Evolutionary conservation across 2,113 vertebrate genomes (phyloP), one percentile per base, ranked within the genome.

Genomic region (Pholis gunnellus): DNA sequence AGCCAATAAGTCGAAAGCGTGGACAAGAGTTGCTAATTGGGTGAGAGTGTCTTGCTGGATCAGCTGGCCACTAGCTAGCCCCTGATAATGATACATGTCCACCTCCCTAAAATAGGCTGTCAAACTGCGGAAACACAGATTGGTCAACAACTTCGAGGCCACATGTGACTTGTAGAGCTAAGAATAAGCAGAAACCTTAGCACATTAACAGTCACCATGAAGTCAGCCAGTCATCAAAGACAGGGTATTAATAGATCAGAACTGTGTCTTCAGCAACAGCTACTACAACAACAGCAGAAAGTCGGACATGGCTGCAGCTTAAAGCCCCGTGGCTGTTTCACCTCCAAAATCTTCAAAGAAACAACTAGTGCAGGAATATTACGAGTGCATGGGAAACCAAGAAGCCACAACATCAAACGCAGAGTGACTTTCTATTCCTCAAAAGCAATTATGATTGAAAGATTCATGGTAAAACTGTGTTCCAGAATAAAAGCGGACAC

Each of bases 171-270:
- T 44, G 70, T 25, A 22, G 67, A 70, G 88, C 92, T 94, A 94
- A 92, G 91, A 95, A 95, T 95, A 95, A 87, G 82, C 84, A 67
- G 89, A 94, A 95, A 95, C 92, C 83, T 93, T 93, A 95, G 89
- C 77, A 78, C 87, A 87, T 95, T 91, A 84, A 89, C 89, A 84
- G 90, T 91, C 91, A 85, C 86, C 81, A 57, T 82, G 86, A 93
- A 93, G 89, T 83, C 85, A 89, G 89, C 64, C 86, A 89, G 88
- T 81, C 91, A 92, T 94, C 92, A 94, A 92, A 94, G 92, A 89
- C 66, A 52, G 50, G 20, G 68, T 94, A 95, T 94, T 91, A 93
- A 93, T 93, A 94, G 91, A 89, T 79, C 76, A 73, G 85, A 87
- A 78, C 61, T 75, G 72, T 90, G 73, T 93, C 86, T 93, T 93